Evolutionary conservation across 2,888 invertebrate species (phyloP), one percentile per base, ranked within the genome.

Genomic region (Drosophila anceps): DNA sequence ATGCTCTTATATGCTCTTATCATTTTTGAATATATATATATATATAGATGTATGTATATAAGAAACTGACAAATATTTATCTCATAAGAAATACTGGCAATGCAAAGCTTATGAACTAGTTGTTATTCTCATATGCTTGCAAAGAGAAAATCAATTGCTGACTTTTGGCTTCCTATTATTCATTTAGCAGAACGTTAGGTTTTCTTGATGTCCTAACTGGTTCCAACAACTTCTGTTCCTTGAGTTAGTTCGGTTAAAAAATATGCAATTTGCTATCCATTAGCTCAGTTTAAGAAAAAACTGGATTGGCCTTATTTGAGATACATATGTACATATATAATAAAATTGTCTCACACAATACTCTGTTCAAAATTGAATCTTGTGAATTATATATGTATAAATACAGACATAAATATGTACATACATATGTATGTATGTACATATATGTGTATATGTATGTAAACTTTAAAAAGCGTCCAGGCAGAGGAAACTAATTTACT

Each of bases 151-250:
- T 37, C 59, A 59, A 69, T 69, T 58, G 44, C 44, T 35, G 15
- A 51, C 53, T 60, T 69, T 69, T 39, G 20, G 39, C 51, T 39
- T 46, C 51, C 35, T 43, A 69, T 69, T 58, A 44, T 69, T 69
- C 37, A 53, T 44, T 68, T 69, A 20, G 43, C 33, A n/a, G 24
- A 37, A 31, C 62, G 44, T 51, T 61, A 54, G 44, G 33, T 53
- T 53, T 62, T 67, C 46, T 39, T 37, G 20, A 69, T 46, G 46
- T 69, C 35, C 69, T 29, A 69, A 69, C 69, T 60, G 60, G 69
- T 69, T 69, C 69, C 33, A 33, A n/a, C 60, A 43, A 24, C 41
- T 33, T 29, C 51, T 39, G 24, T 43, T 29, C 41, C 39, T 57
- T 57, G 13, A 20, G 27, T 41, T 15, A 37, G 60, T 29, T 27